Percentiles rank a stretch among this genome's conserved stretches.
Conservation (phyloP, 2,113 vertebrate species). For the Mustela nigripes region DNA sequence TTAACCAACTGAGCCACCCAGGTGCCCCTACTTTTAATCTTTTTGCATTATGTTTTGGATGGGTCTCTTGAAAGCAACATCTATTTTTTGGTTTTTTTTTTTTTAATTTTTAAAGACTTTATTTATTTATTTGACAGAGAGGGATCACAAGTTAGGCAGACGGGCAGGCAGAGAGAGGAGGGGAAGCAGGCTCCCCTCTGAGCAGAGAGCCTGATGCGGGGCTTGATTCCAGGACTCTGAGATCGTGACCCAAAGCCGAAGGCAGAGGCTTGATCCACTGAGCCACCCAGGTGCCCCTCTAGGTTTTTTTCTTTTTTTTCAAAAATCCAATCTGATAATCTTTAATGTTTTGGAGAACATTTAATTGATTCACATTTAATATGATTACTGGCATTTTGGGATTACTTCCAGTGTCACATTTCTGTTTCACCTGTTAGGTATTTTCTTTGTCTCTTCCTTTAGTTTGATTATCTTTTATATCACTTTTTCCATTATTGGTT, state of each 20-base stretch:
- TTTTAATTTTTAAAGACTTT: too few relatives aligned
- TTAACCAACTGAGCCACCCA: too few relatives aligned
- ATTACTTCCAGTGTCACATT: background rate
- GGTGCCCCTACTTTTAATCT: background rate
- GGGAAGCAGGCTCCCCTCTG: too few relatives aligned
- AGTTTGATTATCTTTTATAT: conserved; percentile 14
- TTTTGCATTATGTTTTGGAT: conserved; percentile 3
- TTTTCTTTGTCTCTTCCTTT: background rate
- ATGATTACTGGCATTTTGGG: background rate
- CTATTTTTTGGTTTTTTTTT: background rate
- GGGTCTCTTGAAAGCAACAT: conserved; percentile 5
- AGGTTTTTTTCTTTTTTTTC: background rate
- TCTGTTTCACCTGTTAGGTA: background rate
- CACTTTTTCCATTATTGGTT: background rate
- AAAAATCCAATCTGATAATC: background rate
- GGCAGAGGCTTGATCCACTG: too few relatives aligned
- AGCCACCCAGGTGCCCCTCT: too few relatives aligned
- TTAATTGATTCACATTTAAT: conserved; percentile 5
- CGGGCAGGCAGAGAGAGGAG: too few relatives aligned
- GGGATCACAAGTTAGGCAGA: too few relatives aligned
- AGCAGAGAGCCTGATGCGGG: too few relatives aligned
- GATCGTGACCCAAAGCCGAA: too few relatives aligned
- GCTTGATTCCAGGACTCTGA: too few relatives aligned
- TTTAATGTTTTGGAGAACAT: background rate
- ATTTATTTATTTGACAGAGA: too few relatives aligned